Evolutionary conservation across 2,113 vertebrate genomes (phyloP).

Genomic region (Micronisus gabar): DNA sequence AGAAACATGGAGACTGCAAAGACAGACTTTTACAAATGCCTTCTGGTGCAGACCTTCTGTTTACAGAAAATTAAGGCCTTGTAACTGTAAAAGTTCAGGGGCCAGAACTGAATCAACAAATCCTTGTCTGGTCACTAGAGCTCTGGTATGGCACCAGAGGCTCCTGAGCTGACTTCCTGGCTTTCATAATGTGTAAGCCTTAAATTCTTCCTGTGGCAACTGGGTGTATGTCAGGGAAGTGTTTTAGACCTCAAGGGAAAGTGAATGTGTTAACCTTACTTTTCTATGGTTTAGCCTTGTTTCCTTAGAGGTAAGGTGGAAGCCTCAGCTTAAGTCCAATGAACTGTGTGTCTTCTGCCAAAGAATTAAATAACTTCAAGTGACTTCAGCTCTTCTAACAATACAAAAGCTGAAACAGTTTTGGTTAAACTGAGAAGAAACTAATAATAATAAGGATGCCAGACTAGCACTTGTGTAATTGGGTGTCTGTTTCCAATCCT

Average conservation of each 20-base stretch:
- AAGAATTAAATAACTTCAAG: not conserved
- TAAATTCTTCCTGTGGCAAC: not conserved
- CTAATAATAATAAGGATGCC: not conserved
- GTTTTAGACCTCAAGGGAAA: not conserved
- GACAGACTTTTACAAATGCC: not conserved
- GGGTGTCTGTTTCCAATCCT: conserved; percentile 11
- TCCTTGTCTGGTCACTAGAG: not conserved
- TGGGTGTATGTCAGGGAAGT: not conserved
- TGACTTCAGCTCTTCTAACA: not conserved
- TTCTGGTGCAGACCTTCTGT: not conserved
- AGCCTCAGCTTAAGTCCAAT: not conserved
- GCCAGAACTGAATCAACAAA: not conserved
- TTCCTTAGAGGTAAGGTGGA: not conserved
- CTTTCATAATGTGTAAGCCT: not conserved
- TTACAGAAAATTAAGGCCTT: not conserved
- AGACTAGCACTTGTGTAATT: conserved; percentile 12
- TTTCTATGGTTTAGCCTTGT: not conserved
- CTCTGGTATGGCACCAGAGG: not conserved
- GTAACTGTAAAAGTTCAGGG: not conserved
- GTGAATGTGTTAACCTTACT: not conserved
- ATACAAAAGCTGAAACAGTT: not conserved
- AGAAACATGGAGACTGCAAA: not conserved
- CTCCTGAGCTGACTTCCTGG: not conserved
- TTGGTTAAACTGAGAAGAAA: conserved; percentile 1
- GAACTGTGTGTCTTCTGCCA: not conserved